Conservation (phyloP, 2,888 invertebrate genomes). For the Tetragonisca angustula region DNA sequence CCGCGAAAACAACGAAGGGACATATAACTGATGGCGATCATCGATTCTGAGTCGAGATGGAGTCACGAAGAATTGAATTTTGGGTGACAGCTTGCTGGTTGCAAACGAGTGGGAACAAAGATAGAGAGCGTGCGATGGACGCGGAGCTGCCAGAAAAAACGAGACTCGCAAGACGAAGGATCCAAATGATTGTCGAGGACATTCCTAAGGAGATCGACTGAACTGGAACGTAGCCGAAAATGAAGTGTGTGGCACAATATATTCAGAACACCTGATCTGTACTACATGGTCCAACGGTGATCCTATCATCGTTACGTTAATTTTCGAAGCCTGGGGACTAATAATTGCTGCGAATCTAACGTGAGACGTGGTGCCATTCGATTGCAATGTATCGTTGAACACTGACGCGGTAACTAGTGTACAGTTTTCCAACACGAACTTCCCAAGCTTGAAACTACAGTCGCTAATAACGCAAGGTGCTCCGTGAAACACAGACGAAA, state of each 20-base stretch:
- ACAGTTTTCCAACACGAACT: neutral
- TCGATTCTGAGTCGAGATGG: too few species aligned
- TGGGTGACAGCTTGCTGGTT: too few species aligned
- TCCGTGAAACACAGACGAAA: conserved; percentile 59
- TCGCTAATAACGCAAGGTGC: conserved; percentile 71
- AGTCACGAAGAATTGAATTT: neutral
- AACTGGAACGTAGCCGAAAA: conserved; percentile 51
- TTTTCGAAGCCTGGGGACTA: neutral
- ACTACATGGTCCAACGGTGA: conserved; percentile 50
- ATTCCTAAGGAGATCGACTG: conserved; percentile 31
- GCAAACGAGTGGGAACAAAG: neutral
- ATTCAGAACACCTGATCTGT: conserved; percentile 2
- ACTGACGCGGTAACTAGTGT: too few species aligned
- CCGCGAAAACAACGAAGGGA: neutral
- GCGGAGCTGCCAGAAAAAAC: conserved; percentile 9
- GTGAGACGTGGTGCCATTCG: conserved; percentile 8
- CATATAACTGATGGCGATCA: neutral
- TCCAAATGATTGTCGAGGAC: conserved; percentile 14
- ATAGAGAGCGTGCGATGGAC: conserved; percentile 2
- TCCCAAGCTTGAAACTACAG: neutral
- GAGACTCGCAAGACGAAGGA: conserved; percentile 16
- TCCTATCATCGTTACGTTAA: conserved; percentile 27
- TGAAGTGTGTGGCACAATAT: neutral
- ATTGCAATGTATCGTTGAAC: conserved; percentile 47
- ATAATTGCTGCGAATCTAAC: neutral